Evolutionary conservation across 2,113 vertebrate species (phyloP), one percentile per base, ranked within the genome.

Genomic region (Trematomus loennbergii): DNA sequence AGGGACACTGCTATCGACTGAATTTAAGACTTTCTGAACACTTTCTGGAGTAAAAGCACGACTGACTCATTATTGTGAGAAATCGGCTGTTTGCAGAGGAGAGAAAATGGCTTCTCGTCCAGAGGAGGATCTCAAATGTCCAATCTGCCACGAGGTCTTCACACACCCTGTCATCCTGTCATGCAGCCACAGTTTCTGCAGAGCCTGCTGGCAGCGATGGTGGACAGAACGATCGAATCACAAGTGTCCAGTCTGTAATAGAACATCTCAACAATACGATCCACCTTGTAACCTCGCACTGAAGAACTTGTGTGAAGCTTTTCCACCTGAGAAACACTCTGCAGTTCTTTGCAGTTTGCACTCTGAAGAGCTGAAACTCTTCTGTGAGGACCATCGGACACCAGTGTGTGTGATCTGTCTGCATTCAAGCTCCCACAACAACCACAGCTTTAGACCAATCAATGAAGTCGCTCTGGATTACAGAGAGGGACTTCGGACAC

Each of bases 231-330:
- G 5, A 2, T 1, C 8, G 2, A 5, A 7, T 46, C 15, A 1
- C 4, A 0, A 13, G 10, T 72, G 77, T 10, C 68, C 77, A 2
- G 3, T 79, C 5, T 72, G 68, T 25, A 58, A n/a, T 29, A 58
- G 0, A 5, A 40, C 1, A n/a, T 43, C n/a, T 18, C 9, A 0
- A 5, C 0, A 0, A 3, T 8, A 0, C 0, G 2, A 65, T 50
- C 68, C 53, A 8, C 61, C 60, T 4, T 15, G 0, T 15, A 72
- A 79, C 25, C 9, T 72, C 60, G 61, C 45, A 1, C n/a, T 72
- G 0, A 72, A 22, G 69, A 79, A 63, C 43, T 4, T 40, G 29
- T 57, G 77, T 63, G 61, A 79, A 5, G 45, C 0, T 1, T 60
- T 60, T n/a, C 12, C 12, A 45, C 15, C 0, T 20, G 46, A 12